phyloP scores from a whole-genome alignment of 2,113 vertebrate species.

The Caloenas nicobarica region DNA sequence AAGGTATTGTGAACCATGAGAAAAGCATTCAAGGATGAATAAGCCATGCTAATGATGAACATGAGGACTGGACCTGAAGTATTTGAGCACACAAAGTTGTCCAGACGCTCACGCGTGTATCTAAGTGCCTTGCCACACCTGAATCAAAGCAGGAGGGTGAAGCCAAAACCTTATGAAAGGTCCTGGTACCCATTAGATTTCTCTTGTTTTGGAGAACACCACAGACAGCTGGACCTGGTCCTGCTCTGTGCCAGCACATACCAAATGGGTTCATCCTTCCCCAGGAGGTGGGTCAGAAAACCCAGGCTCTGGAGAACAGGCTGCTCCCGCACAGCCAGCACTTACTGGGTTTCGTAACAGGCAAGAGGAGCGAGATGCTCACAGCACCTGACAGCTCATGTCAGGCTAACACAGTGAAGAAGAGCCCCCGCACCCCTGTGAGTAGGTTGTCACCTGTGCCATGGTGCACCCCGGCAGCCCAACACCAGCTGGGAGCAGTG shows the following conservation, averaged over 20 bases:
- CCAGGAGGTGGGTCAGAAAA: not conserved
- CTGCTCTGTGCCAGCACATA: not conserved
- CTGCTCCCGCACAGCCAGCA: accelerated
- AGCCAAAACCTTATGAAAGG: not conserved
- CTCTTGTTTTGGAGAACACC: not conserved
- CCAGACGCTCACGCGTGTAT: accelerated
- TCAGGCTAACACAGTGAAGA: accelerated
- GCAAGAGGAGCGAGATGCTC: not conserved
- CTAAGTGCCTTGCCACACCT: not conserved
- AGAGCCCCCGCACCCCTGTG: accelerated
- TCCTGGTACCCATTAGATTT: not conserved
- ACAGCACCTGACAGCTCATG: accelerated
- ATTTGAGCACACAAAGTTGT: accelerated
- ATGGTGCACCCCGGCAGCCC: accelerated
- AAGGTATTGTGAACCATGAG: not conserved
- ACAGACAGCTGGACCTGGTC: accelerated
- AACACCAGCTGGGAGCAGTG: not conserved
- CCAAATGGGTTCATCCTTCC: accelerated
- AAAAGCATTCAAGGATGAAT: not conserved
- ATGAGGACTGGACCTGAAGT: not conserved
- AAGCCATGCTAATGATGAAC: not conserved
- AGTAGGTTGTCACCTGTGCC: not conserved
- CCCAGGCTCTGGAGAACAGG: not conserved
- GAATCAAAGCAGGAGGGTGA: not conserved
- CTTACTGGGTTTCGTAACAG: not conserved